Evolutionary conservation across 2,888 invertebrate genomes (phyloP).

Genomic region (Drosophila mettleri): DNA sequence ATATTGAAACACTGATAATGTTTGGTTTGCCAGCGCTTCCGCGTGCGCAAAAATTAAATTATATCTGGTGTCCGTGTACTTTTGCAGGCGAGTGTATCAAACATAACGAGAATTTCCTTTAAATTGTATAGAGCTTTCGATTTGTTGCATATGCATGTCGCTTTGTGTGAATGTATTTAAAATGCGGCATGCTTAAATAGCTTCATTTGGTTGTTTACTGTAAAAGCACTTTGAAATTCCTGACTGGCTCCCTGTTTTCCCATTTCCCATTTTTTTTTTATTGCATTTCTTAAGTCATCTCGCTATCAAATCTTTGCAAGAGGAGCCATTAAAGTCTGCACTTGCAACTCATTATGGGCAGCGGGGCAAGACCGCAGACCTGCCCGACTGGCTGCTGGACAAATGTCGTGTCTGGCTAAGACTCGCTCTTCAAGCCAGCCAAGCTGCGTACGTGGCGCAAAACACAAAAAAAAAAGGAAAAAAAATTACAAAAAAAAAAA

Average conservation of each 20-base stretch:
- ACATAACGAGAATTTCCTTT: neutral
- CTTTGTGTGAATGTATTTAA: conserved; percentile 2
- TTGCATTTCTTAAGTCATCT: conserved; percentile 1
- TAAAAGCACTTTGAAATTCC: neutral
- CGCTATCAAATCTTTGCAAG: conserved; percentile 30
- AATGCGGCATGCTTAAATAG: conserved; percentile 6
- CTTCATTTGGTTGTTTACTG: conserved; percentile 1
- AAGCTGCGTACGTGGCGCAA: conserved; percentile 41
- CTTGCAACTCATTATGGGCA: conserved; percentile 27
- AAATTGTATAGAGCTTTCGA: conserved; percentile 5
- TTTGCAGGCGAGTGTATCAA: neutral
- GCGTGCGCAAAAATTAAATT: conserved; percentile 15
- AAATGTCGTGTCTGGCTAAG: conserved; percentile 26
- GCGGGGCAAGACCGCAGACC: conserved; percentile 11
- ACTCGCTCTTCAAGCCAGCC: conserved; percentile 16
- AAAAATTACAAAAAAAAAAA: conserved; percentile 25
- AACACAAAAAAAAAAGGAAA: conserved; percentile 32
- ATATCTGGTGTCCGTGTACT: neutral
- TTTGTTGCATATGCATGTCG: conserved; percentile 9
- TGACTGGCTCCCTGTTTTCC: neutral
- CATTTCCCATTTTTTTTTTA: neutral
- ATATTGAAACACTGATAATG: conserved; percentile 29
- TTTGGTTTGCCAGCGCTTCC: conserved; percentile 15
- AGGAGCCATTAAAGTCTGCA: conserved; percentile 35
- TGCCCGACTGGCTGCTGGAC: conserved; percentile 36